Percentiles rank a stretch among this genome's conserved stretches.
These are phyloP conservation scores for Trichacis sp. DNA, from an alignment of 2,888 invertebrate species.

Conservation along the genomic window DNA sequence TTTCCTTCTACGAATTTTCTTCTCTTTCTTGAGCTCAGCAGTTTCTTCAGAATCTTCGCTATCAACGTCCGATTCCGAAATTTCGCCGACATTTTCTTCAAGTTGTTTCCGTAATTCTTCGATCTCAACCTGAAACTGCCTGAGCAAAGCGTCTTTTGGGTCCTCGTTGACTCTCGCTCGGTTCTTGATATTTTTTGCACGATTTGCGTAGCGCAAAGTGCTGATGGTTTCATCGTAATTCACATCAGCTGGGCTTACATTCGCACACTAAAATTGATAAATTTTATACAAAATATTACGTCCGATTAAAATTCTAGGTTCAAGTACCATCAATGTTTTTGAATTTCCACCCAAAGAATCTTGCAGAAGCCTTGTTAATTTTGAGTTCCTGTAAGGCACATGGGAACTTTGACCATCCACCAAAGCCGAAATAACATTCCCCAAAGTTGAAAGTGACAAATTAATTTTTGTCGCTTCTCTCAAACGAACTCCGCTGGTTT, in stretches of 20 bases:
- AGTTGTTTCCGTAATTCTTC: conserved; percentile 89
- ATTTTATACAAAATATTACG: too few species aligned
- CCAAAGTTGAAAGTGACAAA: conserved; percentile 94
- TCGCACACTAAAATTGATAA: conserved; percentile 87
- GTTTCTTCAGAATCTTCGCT: conserved; percentile 61
- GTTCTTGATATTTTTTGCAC: conserved; percentile 98
- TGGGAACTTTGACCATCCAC: conserved; percentile 98
- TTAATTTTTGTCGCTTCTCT: conserved; percentile 99
- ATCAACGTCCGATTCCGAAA: conserved; percentile 64
- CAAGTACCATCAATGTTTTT: conserved; percentile 88
- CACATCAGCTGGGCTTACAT: conserved; percentile 94
- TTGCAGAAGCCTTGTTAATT: conserved; percentile 92
- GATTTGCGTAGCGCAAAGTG: conserved; percentile 94
- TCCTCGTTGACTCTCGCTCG: conserved; percentile 96
- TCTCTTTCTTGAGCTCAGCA: conserved; percentile 56
- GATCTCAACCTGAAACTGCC: conserved; percentile 97
- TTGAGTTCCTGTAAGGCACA: conserved; percentile 98
- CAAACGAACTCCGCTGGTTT: conserved; percentile 90
- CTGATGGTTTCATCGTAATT: conserved; percentile 98
- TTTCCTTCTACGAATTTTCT: conserved; percentile 62
- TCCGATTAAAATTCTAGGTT: background rate
- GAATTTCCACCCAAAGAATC: conserved; percentile 98
- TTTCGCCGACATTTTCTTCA: conserved; percentile 74
- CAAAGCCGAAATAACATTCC: conserved; percentile 97
- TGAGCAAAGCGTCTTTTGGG: conserved; percentile 94